Evolutionary conservation across 2,113 vertebrate genomes (phyloP), one percentile per base, ranked within the genome.

Genomic region (Vidua macroura): DNA sequence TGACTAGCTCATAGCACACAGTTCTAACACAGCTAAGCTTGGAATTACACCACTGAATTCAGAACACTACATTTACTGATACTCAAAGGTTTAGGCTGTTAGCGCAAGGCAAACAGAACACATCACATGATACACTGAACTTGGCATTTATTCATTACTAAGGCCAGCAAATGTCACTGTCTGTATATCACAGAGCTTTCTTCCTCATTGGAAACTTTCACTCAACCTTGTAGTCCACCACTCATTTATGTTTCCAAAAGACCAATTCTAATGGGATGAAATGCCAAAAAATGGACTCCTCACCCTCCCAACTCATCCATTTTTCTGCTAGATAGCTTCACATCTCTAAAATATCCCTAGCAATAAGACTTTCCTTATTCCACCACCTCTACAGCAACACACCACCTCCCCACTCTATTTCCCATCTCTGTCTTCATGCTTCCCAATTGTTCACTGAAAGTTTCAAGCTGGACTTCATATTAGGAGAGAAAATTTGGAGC

Each of bases 1-100:
- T 78, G 75, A 96, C 97, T 97, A 98, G 94, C 58, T 96, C 95
- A 94, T 94, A 97, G 85, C 59, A 96, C 95, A 97, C 89, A 91
- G 92, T 96, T 96, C 96, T 96, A 96, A 91, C 84, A 97, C 83
- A 94, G 95, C 85, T 96, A 97, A 85, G 91, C 94, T 90, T 79
- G 92, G 95, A 93, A 93, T 93, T 69, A 97, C 95, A 94, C 90
- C 88, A 97, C 88, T 88, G 96, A 95, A 96, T 93, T 95, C 86
- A 90, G 94, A 96, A 96, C 86, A 87, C 88, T 86, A 95, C 94
- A 92, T 88, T 82, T 87, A 96, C 81, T 93, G 67, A 92, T 90
- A 96, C 75, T 95, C 88, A 89, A 96, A 94, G 84, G 77, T 83
- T 95, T 78, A 90, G 78, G 94, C 85, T 91, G 81, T 69, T 89